A percentile compares a stretch with the other conserved stretches of the same genome.
These are phyloP conservation scores for Aspiorhynchus laticeps DNA, from an alignment of 2,113 vertebrate species.

Conservation along the genomic window DNA sequence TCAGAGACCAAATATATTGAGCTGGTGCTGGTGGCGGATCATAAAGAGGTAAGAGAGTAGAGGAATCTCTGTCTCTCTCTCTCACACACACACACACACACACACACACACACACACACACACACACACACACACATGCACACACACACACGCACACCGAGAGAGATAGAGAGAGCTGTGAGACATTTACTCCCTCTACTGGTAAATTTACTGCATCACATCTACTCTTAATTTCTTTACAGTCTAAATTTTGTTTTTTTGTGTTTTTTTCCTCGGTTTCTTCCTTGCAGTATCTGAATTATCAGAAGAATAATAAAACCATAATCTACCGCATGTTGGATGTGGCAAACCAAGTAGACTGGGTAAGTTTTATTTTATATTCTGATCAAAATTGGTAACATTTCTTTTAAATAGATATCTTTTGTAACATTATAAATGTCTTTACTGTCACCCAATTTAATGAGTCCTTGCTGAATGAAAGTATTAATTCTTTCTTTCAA, in stretches of 20 bases:
- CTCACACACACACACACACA: not conserved
- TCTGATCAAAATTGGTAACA: not conserved
- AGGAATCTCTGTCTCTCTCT: not conserved
- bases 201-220: not conserved
- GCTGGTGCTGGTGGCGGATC: constrained; percentile 90
- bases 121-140: not conserved
- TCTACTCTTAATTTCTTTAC: not conserved
- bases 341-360: constrained; percentile 87
- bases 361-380: constrained; percentile 73
- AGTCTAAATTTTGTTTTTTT: not conserved
- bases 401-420: no score
- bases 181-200: not conserved
- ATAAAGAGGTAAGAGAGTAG: constrained; percentile 78
- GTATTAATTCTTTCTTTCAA: no score
- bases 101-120: not conserved
- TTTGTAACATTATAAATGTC: no score
- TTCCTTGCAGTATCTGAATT: constrained; percentile 77
- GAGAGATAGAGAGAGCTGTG: not conserved
- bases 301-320: constrained; percentile 74
- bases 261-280: not conserved
- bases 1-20: constrained; percentile 85
- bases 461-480: no score
- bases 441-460: no score
- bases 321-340: constrained; percentile 84
- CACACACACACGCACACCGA: not conserved